A percentile compares a stretch with the other conserved stretches of the same genome.
phyloP scores from a whole-genome alignment of 2,113 vertebrate species.

The Oreotrochilus melanogaster region DNA sequence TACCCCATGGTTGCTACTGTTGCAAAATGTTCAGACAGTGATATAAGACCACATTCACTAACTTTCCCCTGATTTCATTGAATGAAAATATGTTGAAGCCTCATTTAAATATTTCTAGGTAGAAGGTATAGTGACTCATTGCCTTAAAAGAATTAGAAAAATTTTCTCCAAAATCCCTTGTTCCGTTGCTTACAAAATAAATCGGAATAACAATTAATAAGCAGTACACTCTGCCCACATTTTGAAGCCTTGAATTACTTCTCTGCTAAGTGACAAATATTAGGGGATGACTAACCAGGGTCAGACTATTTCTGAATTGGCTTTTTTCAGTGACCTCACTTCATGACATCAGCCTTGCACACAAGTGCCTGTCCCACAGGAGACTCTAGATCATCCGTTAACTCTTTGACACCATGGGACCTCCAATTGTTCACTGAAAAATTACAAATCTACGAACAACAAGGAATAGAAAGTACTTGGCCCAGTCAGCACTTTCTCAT shows the following conservation, averaged over 20 bases:
- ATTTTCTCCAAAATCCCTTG: not conserved
- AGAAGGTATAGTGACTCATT: not conserved
- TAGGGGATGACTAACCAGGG: not conserved
- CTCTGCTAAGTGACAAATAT: not conserved
- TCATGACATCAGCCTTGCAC: not conserved
- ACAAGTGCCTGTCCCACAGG: not conserved
- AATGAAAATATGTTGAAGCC: not conserved
- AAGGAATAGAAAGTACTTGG: not conserved
- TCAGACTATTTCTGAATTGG: not conserved
- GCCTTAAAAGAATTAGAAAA: not conserved
- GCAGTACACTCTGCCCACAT: not conserved
- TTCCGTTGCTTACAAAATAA: not conserved
- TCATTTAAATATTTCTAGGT: not conserved
- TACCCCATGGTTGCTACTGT: not conserved
- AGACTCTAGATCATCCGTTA: not conserved
- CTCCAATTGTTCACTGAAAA: not conserved
- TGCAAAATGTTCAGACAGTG: not conserved
- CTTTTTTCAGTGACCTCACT: not conserved
- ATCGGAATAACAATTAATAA: not conserved
- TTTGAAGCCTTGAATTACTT: not conserved
- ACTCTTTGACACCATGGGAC: not conserved
- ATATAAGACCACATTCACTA: fast-evolving
- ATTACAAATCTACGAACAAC: not conserved
- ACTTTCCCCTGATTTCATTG: not conserved
- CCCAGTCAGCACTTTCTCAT: not conserved